Base-by-base conservation (phyloP, 2,797 vertebrate species). In the Halcyon smyrnensis region DNA sequence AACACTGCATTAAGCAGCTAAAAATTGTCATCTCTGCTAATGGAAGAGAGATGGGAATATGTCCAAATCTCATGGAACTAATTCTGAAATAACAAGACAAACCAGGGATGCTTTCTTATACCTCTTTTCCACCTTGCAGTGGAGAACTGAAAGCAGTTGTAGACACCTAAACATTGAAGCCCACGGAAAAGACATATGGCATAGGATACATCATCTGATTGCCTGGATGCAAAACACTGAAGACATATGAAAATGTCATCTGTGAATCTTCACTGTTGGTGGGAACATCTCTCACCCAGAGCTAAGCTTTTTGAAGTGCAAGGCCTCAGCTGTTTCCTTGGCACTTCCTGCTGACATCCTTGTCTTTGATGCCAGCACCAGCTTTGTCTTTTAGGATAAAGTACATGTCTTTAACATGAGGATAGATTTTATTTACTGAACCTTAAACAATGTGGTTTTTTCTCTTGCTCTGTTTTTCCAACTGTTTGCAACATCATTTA, bases 241-340 rank as follows among this genome's bases (percentile, higher is more conserved):
- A 94, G 94, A 84, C 92, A 94, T 76, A 93, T 96, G 97, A 91
- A 96, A 97, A 95, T 95, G 91, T 96, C 95, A 96, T 96, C 94
- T 95, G 94, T 95, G 89, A 89, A 68, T 86, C 76, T 71, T 84
- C 50, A 87, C 82, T 94, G 87, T 85, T 85, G 92, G 87, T 92
- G 94, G 91, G 92, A 95, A 96, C 95, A 95, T 87, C 89, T 89
- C 84, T 94, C 87, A 96, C 94, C 91, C 73, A 84, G 82, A 94
- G 84, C 76, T 81, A 85, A 93, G 85, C 92, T 94, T 92, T 96
- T 87, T 95, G 94, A 97, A 95, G 94, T 85, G 69, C 50, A 83
- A 93, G 91, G 81, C 79, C 84, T 96, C 96, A 96, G 92, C 95
- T 96, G 93, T 92, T 97, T 94, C 87, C 79, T 83, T 68, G 9